These are phyloP conservation scores for Dryobotodes eremita DNA, from an alignment of 2,888 invertebrate species.

Conservation along the genomic window DNA sequence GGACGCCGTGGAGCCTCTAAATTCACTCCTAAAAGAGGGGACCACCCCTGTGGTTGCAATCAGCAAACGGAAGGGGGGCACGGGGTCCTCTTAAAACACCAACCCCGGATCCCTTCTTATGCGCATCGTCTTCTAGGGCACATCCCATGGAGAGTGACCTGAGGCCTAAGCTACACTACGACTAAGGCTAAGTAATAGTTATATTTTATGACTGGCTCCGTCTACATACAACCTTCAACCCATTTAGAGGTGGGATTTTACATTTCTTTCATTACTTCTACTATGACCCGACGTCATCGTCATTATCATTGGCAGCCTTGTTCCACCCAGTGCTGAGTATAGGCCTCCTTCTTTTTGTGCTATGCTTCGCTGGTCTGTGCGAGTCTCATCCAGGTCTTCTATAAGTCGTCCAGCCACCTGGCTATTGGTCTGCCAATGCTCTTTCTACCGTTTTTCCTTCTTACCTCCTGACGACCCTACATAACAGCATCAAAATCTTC, in stretches of 20 bases:
- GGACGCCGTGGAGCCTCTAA: too few relatives aligned
- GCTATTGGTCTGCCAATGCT: background rate
- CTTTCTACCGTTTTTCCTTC: too few relatives aligned
- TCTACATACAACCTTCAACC: background rate
- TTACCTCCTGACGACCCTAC: background rate
- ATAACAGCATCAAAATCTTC: constrained; percentile 17
- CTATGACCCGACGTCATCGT: background rate
- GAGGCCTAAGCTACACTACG: background rate
- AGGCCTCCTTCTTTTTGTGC: background rate
- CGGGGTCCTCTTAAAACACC: background rate
- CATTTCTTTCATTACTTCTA: background rate
- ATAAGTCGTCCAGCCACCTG: background rate
- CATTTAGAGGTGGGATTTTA: background rate
- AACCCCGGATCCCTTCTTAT: too few relatives aligned
- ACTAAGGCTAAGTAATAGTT: background rate
- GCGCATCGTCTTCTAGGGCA: background rate
- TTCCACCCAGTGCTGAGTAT: background rate
- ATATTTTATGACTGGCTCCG: background rate
- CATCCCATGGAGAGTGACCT: background rate
- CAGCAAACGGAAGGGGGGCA: too few relatives aligned
- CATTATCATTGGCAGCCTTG: background rate
- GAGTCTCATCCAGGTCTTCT: background rate
- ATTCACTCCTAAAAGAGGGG: too few relatives aligned
- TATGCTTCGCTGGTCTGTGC: background rate
- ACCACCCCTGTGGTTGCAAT: background rate